A percentile compares a stretch with the other conserved stretches of the same genome.
Conservation (phyloP, 2,113 vertebrate genomes). For the Carettochelys insculpta region DNA sequence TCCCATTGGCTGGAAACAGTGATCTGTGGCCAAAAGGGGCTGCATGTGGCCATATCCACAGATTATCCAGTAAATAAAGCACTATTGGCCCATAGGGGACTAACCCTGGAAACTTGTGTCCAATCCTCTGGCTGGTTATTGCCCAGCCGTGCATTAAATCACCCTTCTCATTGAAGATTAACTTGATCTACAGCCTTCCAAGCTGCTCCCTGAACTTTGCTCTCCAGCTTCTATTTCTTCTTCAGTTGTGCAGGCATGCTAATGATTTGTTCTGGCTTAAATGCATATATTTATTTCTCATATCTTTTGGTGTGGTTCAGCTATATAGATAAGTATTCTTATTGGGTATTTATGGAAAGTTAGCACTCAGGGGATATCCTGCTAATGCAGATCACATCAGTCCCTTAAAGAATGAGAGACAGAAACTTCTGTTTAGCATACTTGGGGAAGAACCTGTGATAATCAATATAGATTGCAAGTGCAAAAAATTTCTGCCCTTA, state of each 20-base stretch:
- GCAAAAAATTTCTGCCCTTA: rapidly evolving
- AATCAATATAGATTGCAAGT: neutral
- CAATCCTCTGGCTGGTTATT: no score
- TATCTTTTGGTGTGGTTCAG: neutral
- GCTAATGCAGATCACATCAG: neutral
- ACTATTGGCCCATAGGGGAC: no score
- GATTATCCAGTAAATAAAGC: no score
- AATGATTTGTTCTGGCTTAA: neutral
- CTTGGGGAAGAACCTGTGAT: neutral
- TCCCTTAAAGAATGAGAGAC: neutral
- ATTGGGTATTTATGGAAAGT: neutral
- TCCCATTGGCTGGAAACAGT: no score
- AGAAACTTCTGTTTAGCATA: neutral
- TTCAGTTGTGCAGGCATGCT: neutral
- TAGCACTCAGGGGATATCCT: neutral
- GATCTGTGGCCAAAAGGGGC: no score
- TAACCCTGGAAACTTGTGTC: no score
- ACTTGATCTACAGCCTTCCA: neutral
- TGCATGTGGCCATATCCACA: no score
- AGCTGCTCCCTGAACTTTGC: neutral
- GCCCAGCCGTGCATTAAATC: no score
- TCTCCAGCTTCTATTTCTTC: neutral
- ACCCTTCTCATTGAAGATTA: neutral
- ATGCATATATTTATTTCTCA: neutral
- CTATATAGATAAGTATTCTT: neutral